Evolutionary conservation across 2,888 invertebrate genomes (phyloP).

Genomic region (Cryptocephalus moraei): DNA sequence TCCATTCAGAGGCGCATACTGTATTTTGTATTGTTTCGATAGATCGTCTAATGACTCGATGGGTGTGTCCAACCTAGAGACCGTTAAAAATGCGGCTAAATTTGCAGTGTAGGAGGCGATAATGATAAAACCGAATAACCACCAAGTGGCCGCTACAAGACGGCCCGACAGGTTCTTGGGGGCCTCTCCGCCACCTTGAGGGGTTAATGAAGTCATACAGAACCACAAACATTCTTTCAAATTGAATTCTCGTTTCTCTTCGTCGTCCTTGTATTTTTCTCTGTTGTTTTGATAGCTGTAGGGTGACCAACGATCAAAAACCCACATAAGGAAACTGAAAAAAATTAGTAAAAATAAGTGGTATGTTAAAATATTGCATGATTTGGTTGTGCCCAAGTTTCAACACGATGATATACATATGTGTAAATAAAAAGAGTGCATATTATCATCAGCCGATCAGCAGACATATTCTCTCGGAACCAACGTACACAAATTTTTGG

Average conservation of each 20-base stretch:
- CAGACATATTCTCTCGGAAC: too few relatives aligned
- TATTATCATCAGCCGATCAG: too few relatives aligned
- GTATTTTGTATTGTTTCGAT: constrained; percentile 83
- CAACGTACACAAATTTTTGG: too few relatives aligned
- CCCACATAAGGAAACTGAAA: constrained; percentile 81
- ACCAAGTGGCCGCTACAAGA: constrained; percentile 95
- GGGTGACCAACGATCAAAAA: constrained; percentile 95
- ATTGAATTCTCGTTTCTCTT: constrained; percentile 89
- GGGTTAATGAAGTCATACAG: constrained; percentile 96
- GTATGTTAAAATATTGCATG: too few relatives aligned
- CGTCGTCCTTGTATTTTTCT: constrained; percentile 85
- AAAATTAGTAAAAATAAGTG: background rate
- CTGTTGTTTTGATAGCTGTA: constrained; percentile 94
- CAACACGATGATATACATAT: too few relatives aligned
- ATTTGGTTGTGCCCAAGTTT: too few relatives aligned
- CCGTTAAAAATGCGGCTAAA: constrained; percentile 92
- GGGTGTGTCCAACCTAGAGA: constrained; percentile 84
- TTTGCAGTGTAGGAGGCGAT: constrained; percentile 98
- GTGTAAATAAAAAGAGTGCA: too few relatives aligned
- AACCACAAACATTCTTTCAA: constrained; percentile 97
- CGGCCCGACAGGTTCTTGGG: constrained; percentile 86
- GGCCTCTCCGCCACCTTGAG: constrained; percentile 90
- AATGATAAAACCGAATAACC: constrained; percentile 97
- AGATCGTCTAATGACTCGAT: constrained; percentile 90
- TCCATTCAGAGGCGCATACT: constrained; percentile 84